Base-by-base conservation (phyloP, 2,797 vertebrate species). In the Bovichtus variegatus region DNA sequence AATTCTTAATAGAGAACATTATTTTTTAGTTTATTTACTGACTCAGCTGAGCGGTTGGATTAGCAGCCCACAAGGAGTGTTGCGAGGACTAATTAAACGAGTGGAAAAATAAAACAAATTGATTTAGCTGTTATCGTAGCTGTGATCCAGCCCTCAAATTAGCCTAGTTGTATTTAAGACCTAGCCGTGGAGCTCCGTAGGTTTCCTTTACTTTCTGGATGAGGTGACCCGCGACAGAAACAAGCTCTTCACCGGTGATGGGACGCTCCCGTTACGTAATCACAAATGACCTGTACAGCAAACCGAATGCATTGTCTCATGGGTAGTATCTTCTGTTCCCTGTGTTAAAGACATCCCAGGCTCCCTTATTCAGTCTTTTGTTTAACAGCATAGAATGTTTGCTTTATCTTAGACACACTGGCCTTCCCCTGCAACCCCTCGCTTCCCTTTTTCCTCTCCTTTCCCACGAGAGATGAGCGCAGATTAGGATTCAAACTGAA, bases 161-260 rank as follows among this genome's bases (percentile, higher is more conserved):
- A 23, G 23, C 23, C 38, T 2, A 18, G 6, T 2, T 67, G 18
- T 59, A 29, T n/a, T n/a, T 19, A 27, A 47, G 10, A 44, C 18
- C 13, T 19, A 29, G 21, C 49, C 2, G 4, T 19, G 19, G 31
- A 2, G 46, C 27, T 82, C 61, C 21, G 19, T 51, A 36, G 18
- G 21, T 74, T 79, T 38, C 27, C 41, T 76, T 74, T 44, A 18
- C 27, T 40, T 73, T 21, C 46, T 7, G 3, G 53, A 82, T 43
- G 71, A 80, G 78, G 82, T 81, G 70, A 81, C 57, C 61, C 36
- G 10, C 68, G 66, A 81, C 78, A 87, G 71, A 63, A 68, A 84
- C 81, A 74, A 62, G 77, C 73, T 76, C 40, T 59, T 68, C 72
- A 63, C 54, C 78, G 70, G 70, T 6, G 18, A 47, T 19, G 65